A percentile compares a stretch with the other conserved stretches of the same genome.
These are phyloP conservation scores for Halcyon smyrnensis DNA, from an alignment of 2,797 vertebrate species.

Conservation along the genomic window DNA sequence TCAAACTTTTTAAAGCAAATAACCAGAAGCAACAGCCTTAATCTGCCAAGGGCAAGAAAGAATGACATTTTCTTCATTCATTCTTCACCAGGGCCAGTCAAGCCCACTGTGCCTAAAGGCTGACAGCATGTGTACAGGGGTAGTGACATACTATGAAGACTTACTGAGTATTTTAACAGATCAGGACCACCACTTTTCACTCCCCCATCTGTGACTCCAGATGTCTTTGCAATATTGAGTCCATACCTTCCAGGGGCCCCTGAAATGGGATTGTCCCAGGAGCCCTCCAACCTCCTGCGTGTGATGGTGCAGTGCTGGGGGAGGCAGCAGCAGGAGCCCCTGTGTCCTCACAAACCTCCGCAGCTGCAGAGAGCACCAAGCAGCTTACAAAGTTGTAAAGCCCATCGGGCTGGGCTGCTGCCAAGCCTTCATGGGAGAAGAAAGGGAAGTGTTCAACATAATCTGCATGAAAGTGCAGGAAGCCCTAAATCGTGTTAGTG, in stretches of 20 bases:
- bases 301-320: fast-evolving
- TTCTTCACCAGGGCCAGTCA: neutral
- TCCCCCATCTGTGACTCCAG: neutral
- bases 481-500: constrained; percentile 25
- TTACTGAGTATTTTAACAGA: neutral
- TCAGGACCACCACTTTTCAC: neutral
- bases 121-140: neutral
- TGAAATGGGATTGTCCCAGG: neutral
- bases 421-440: constrained; percentile 7
- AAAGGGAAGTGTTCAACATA: constrained; percentile 47
- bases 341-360: neutral
- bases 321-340: neutral
- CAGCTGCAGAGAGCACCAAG: neutral
- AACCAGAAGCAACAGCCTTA: neutral
- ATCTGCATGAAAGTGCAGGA: constrained; percentile 49
- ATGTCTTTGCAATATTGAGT: neutral
- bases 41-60: neutral
- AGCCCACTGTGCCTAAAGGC: neutral
- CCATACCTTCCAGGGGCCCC: fast-evolving
- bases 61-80: neutral
- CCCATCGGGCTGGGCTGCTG: constrained; percentile 12
- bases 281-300: fast-evolving
- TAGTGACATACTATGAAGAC: neutral
- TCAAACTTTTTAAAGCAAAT: neutral
- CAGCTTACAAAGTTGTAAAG: neutral